Base-by-base conservation (phyloP, 2,113 vertebrate genomes). In the Callithrix jacchus region DNA sequence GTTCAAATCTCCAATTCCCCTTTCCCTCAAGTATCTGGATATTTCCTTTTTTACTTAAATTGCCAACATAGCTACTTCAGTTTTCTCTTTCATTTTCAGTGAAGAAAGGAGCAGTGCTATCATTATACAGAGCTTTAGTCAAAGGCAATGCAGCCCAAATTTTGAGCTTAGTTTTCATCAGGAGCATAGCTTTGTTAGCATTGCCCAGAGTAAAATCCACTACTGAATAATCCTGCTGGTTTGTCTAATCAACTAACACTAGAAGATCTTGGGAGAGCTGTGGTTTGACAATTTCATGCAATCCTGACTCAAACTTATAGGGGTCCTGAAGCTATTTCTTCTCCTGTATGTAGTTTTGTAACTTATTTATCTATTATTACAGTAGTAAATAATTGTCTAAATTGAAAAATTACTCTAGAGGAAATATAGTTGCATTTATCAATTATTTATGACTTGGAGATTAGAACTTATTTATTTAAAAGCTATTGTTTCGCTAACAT, bases 391-490 rank as follows among this genome's bases (percentile, higher is more conserved):
- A 73, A 91, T 12, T 47, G 35, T n/a, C 25, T 73, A 80, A 92
- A 87, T 42, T 79, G 81, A 84, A 96, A 95, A 96, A 93, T 68
- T 81, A 52, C 27, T n/a, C 12, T 30, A 52, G 18, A 81, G 13
- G 52, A 90, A 80, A 84, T 45, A 21, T 7, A 82, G 30, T 68
- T 79, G 20, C 47, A 80, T 97, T 90, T 47, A 79, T n/a, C 58
- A 87, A 85, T 86, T 86, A 73, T 91, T 96, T 86, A 79, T 10
- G 47, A 68, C 11, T 94, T 84, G 35, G 37, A 5, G 77, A 91
- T 92, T 83, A 52, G 37, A 95, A 89, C 17, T 73, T n/a, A 93
- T 76, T 87, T 86, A 79, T 84, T 91, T 92, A 79, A 89, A 91
- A 79, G 5, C 25, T 90, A 27, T 40, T 87, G 32, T 61, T 93